phyloP scores from a whole-genome alignment of 2,113 vertebrate species.

The Arvicanthis niloticus region DNA sequence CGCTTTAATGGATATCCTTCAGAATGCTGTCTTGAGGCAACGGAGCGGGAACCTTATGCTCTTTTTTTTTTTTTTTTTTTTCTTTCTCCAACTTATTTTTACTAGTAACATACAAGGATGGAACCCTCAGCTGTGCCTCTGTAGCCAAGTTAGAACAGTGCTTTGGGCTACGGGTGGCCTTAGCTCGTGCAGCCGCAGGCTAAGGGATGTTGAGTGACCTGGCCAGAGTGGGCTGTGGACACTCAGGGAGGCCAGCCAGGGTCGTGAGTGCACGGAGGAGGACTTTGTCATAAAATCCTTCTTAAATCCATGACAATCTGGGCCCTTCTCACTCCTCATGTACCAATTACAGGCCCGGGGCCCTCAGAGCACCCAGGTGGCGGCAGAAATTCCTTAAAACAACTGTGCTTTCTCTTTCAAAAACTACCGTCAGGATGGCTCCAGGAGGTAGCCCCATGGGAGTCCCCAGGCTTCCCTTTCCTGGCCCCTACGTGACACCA shows the following conservation, averaged over 20 bases:
- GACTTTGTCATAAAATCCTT: background rate
- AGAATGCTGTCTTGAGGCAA: background rate
- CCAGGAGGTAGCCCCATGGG: background rate
- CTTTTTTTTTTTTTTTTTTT: background rate
- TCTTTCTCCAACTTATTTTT: background rate
- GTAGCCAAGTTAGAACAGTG: background rate
- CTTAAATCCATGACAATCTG: background rate
- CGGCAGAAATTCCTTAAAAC: background rate
- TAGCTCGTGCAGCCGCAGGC: background rate
- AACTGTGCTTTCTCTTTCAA: background rate
- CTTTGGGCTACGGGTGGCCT: background rate
- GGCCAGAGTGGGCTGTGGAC: background rate
- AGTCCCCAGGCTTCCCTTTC: background rate
- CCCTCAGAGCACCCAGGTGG: background rate
- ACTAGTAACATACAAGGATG: background rate
- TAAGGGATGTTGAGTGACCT: background rate
- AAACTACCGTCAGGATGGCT: background rate
- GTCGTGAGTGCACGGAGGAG: background rate
- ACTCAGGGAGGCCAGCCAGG: background rate
- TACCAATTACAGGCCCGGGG: background rate
- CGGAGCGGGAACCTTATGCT: too few species aligned
- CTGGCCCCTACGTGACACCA: background rate
- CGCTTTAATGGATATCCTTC: background rate
- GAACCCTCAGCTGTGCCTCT: background rate
- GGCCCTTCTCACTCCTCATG: background rate